A percentile compares a stretch with the other conserved stretches of the same genome.
These are phyloP conservation scores for Tapirus terrestris DNA, from an alignment of 2,113 vertebrate genomes.

Conservation along the genomic window DNA sequence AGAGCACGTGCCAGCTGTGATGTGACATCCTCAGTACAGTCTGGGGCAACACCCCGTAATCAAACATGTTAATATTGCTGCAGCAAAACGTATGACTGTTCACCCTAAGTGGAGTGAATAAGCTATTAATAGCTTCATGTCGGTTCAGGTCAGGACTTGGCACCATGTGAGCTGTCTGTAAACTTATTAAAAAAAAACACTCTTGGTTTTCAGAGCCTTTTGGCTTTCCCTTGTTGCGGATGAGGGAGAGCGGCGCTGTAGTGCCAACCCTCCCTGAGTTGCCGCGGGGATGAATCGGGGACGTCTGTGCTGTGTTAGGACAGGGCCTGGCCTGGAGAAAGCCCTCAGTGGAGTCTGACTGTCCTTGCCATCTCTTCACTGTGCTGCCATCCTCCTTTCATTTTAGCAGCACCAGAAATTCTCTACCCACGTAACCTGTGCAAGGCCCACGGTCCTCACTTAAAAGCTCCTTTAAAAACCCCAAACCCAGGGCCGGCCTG, in stretches of 20 bases:
- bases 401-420: background rate
- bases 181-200: background rate
- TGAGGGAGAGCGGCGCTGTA: background rate
- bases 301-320: fast-evolving
- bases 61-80: background rate
- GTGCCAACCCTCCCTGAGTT: fast-evolving
- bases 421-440: background rate
- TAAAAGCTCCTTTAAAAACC: background rate
- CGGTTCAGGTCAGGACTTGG: background rate
- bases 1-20: background rate
- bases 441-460: background rate
- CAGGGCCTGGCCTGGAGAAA: background rate
- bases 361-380: background rate
- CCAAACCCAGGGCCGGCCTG: too few species aligned
- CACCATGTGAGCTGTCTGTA: background rate
- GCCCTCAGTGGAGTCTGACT: fast-evolving
- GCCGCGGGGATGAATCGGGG: background rate
- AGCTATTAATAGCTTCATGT: background rate
- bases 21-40: background rate
- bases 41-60: background rate
- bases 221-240: background rate
- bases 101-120: background rate
- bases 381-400: background rate
- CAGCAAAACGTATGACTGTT: background rate
- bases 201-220: background rate